Percentiles rank a stretch among this genome's conserved stretches.
These are phyloP conservation scores for Napeogenes inachia DNA, from an alignment of 2,888 invertebrate species.

Conservation along the genomic window DNA sequence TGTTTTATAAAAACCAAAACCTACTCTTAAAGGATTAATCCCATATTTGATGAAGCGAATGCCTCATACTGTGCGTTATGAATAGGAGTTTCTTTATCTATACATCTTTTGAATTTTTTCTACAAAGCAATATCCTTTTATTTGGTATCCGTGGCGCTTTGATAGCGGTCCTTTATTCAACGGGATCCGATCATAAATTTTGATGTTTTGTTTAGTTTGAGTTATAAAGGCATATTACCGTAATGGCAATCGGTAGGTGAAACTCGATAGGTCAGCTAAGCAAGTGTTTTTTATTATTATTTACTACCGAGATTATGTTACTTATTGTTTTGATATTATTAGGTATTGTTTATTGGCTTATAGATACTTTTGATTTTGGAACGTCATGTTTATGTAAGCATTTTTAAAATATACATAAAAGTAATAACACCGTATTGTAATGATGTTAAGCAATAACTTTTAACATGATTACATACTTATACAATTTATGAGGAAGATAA, in stretches of 20 bases:
- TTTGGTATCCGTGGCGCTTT: slow-evolving; percentile 69
- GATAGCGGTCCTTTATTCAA: slow-evolving; percentile 72
- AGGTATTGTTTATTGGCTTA: slow-evolving; percentile 1
- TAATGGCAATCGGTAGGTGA: slow-evolving; percentile 75
- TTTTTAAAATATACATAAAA: background rate
- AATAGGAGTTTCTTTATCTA: slow-evolving; percentile 69
- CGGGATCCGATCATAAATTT: slow-evolving; percentile 71
- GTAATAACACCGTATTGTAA: slow-evolving; percentile 2
- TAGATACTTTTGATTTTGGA: background rate
- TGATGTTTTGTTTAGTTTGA: slow-evolving; percentile 72
- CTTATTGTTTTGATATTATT: slow-evolving; percentile 27
- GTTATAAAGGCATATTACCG: slow-evolving; percentile 72
- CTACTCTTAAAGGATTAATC: slow-evolving; percentile 63
- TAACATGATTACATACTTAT: slow-evolving; percentile 16
- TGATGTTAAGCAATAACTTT: slow-evolving; percentile 17
- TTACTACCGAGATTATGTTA: slow-evolving; percentile 45
- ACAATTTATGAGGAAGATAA: slow-evolving; percentile 26
- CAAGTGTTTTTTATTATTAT: slow-evolving; percentile 62
- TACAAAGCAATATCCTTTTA: slow-evolving; percentile 53
- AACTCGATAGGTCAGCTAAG: slow-evolving; percentile 64
- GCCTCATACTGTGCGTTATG: slow-evolving; percentile 59
- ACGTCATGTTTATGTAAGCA: background rate
- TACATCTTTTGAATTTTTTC: slow-evolving; percentile 57
- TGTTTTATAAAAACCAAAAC: slow-evolving; percentile 57
- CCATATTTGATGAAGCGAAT: slow-evolving; percentile 74